These are phyloP conservation scores for Drosophila mauritiana DNA, from an alignment of 1,140 invertebrate genomes.

Conservation along the genomic window DNA sequence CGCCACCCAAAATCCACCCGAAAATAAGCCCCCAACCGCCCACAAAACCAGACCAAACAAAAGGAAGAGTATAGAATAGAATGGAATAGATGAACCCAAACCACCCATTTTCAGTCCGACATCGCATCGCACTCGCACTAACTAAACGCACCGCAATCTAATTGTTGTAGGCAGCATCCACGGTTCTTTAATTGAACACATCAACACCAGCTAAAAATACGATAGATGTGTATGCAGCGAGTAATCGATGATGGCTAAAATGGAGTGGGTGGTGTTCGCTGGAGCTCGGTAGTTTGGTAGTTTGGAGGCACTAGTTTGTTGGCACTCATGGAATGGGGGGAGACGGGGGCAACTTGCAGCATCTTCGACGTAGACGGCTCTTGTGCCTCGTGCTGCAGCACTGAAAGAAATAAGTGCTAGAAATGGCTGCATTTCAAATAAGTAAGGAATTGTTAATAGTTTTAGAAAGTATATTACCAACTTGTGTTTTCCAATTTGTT, in stretches of 20 bases:
- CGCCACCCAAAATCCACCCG: not conserved
- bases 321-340: conserved; percentile 4
- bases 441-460: too few relatives aligned
- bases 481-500: too few relatives aligned
- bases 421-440: not conserved
- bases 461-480: too few relatives aligned
- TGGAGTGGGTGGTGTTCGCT: conserved; percentile 18
- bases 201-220: conserved; percentile 82
- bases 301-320: not conserved
- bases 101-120: conserved; percentile 12
- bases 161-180: conserved; percentile 80
- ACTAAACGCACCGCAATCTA: conserved; percentile 76
- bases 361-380: not conserved
- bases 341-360: not conserved
- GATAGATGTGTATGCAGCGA: conserved; percentile 21
- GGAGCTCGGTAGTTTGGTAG: conserved; percentile 4
- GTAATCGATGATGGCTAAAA: conserved; percentile 60
- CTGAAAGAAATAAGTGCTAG: not conserved
- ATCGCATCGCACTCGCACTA: conserved; percentile 70
- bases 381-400: not conserved
- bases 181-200: conserved; percentile 81
- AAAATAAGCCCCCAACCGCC: not conserved
- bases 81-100: not conserved
- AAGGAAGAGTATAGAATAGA: too few relatives aligned
- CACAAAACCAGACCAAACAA: not conserved